Percentiles rank a stretch among this genome's conserved stretches.
phyloP scores from a whole-genome alignment of 1,140 invertebrate genomes.

The Brachionus plicatilis region DNA sequence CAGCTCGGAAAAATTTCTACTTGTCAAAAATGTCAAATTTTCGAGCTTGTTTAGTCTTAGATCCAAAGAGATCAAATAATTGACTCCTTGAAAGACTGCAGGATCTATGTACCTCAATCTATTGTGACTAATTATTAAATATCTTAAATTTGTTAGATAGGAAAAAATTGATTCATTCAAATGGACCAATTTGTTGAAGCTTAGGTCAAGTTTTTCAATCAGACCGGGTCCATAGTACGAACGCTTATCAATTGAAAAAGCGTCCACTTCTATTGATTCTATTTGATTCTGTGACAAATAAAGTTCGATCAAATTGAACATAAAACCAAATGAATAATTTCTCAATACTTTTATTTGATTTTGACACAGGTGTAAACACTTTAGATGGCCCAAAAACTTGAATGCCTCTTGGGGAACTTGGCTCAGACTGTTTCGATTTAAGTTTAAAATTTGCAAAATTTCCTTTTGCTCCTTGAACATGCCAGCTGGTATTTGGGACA shows the following conservation, averaged over 20 bases:
- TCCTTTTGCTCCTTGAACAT: not conserved
- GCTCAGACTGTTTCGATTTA: conserved; percentile 10
- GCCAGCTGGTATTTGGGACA: not conserved
- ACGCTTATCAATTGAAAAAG: conserved; percentile 17
- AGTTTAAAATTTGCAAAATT: not conserved
- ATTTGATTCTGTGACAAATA: conserved; percentile 19
- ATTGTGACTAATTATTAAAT: conserved; percentile 26
- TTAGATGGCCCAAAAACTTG: not conserved
- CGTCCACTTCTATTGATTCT: conserved; percentile 1
- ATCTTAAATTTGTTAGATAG: conserved; percentile 31
- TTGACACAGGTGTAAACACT: not conserved
- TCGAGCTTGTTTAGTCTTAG: not conserved
- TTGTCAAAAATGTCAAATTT: not conserved
- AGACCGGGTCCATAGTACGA: conserved; percentile 17
- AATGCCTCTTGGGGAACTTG: not conserved
- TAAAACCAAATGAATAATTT: conserved; percentile 39
- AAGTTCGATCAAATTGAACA: conserved; percentile 27
- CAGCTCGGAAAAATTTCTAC: not conserved
- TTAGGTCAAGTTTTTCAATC: conserved; percentile 33
- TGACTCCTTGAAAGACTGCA: not conserved
- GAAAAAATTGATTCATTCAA: conserved; percentile 5
- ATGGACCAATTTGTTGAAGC: not conserved
- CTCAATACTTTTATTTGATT: conserved; percentile 14
- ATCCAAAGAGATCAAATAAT: conserved; percentile 28
- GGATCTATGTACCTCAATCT: not conserved